A percentile compares a stretch with the other conserved stretches of the same genome.
Conservation (phyloP, 1,140 invertebrate species). For the Philotrypesis tridentata region DNA sequence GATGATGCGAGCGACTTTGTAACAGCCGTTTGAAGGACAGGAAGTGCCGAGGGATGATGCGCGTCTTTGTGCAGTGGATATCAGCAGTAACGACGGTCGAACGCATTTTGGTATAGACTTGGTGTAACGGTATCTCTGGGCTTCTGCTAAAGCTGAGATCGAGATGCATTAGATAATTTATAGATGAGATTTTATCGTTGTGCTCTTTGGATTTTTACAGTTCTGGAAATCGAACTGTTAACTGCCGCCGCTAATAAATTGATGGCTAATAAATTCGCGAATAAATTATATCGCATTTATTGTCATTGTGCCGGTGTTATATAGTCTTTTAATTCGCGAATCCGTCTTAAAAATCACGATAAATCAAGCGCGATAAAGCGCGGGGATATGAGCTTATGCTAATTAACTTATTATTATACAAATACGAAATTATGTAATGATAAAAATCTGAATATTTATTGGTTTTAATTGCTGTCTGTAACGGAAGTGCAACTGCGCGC, state of each 20-base stretch:
- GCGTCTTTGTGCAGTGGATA: too few relatives aligned
- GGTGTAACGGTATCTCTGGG: too few relatives aligned
- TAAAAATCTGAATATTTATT: not conserved
- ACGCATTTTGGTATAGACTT: too few relatives aligned
- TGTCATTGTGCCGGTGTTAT: not conserved
- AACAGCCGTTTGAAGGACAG: too few relatives aligned
- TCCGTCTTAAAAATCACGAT: not conserved
- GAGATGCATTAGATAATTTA: too few relatives aligned
- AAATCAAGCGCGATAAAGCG: not conserved
- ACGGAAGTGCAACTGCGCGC: too few relatives aligned
- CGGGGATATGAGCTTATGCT: not conserved
- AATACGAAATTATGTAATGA: not conserved
- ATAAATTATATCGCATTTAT: not conserved
- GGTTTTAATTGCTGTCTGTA: not conserved
- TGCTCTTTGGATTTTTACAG: not conserved
- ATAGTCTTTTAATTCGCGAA: not conserved
- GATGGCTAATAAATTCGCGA: not conserved
- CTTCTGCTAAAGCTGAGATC: too few relatives aligned
- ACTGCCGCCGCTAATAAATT: not conserved
- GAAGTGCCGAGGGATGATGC: too few relatives aligned
- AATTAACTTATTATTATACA: not conserved
- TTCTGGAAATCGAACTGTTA: not conserved
- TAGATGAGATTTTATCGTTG: not conserved
- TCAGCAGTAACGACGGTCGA: too few relatives aligned
- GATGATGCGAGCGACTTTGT: too few relatives aligned